phyloP scores from a whole-genome alignment of 2,113 vertebrate species.

The Misgurnus mizolepis region DNA sequence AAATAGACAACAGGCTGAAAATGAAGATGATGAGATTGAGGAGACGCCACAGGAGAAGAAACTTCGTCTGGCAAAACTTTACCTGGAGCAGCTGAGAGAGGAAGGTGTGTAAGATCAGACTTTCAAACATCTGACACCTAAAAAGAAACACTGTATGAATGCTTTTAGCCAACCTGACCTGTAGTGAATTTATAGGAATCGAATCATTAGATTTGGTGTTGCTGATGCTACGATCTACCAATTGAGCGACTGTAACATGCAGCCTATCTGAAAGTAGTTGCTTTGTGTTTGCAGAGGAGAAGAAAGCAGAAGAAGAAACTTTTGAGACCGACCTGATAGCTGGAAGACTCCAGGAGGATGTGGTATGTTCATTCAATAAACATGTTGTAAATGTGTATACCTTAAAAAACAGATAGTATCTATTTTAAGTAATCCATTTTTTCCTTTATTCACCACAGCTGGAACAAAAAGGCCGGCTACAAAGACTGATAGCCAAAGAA shows the following conservation, averaged over 20 bases:
- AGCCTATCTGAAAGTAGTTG: background rate
- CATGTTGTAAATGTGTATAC: no score
- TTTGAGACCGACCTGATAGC: conserved; percentile 81
- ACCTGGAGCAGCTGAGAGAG: conserved; percentile 84
- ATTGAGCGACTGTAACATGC: background rate
- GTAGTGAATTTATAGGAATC: background rate
- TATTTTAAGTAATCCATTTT: conserved; percentile 1
- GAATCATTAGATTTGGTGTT: no score
- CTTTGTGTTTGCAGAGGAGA: conserved; percentile 75
- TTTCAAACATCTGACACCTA: background rate
- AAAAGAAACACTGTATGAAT: no score
- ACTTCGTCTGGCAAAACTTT: conserved; percentile 87
- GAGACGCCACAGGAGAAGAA: conserved; percentile 96
- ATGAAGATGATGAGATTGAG: conserved; percentile 76
- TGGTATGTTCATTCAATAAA: conserved; percentile 75
- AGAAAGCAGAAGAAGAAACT: conserved; percentile 77
- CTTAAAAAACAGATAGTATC: background rate
- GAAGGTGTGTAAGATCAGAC: conserved; percentile 72
- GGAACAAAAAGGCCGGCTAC: conserved; percentile 90
- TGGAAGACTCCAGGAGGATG: conserved; percentile 87
- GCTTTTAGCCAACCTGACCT: background rate
- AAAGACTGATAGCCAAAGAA: conserved; percentile 86
- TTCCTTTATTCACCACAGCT: conserved; percentile 72
- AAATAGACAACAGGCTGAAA: conserved; percentile 60
- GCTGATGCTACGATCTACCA: no score